Evolutionary conservation across 35 echinoderm and acorn worm genomes (phyloP), one percentile per base, ranked within the genome.

Genomic region (Apostichopus japonicus): DNA sequence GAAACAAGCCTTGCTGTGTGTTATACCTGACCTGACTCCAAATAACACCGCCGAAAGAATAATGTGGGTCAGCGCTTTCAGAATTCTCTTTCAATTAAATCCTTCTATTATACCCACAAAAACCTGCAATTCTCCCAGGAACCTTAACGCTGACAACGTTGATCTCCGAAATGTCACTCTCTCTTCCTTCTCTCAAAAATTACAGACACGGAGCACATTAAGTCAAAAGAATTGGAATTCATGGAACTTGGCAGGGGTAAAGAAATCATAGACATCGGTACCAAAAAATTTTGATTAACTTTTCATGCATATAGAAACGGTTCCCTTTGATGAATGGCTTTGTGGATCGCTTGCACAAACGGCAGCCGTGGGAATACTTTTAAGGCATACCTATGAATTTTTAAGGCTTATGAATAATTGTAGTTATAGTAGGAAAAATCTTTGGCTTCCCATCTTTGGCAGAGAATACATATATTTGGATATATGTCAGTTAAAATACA

Each of bases 331-430:
- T 75, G 71, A 75, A 75, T 75, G 71, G n/a, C 71, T 75, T n/a
- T 19, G 71, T 23, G 71, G 71, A 75, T 75, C 71, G n/a, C 71
- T 75, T 75, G 71, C 71, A 75, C 71, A 75, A 75, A 75, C 17
- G 17, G 71, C 71, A 75, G 71, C 23, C 71, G n/a, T 14, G 71
- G 71, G 71, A 75, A 75, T 75, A 75, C 71, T 75, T 75, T 75
- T 75, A 21, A 23, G 71, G 71, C 71, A 75, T 75, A 75, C 71
- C 71, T 23, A 75, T 75, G 71, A 75, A 75, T 75, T 75, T 75
- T 75, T 75, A 75, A 75, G 71, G 71, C 71, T 75, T 75, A n/a
- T 75, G 71, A 75, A 75, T 75, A 75, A 75, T 75, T 75, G 71
- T 11, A 67, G 11, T 15, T 67, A 67, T 15, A 67, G 63, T 67